phyloP scores from a whole-genome alignment of 2,797 vertebrate species.

The Pseudochaenichthys georgianus region DNA sequence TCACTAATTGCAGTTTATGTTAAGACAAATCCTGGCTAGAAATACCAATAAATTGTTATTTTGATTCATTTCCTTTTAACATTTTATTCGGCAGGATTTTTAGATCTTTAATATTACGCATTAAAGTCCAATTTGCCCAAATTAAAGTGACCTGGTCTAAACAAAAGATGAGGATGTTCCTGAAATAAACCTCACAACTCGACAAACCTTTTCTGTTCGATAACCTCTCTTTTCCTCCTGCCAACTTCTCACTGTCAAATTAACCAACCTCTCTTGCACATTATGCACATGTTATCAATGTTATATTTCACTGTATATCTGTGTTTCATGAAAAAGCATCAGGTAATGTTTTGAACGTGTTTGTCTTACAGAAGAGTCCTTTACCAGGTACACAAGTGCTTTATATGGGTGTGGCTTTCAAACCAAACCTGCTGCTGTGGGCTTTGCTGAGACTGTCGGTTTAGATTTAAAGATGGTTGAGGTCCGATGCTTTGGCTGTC shows the following conservation, averaged over 20 bases:
- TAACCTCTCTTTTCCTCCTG: constrained; percentile 69
- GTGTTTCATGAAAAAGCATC: constrained; percentile 36
- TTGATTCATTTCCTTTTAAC: background rate
- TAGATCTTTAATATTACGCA: background rate
- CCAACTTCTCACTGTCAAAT: constrained; percentile 47
- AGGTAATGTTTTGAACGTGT: constrained; percentile 71
- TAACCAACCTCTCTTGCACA: constrained; percentile 64
- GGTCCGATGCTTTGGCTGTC: constrained; percentile 58
- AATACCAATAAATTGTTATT: background rate
- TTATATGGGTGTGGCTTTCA: constrained; percentile 67
- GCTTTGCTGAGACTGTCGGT: constrained; percentile 50
- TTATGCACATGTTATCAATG: constrained; percentile 52
- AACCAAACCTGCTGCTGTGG: constrained; percentile 56
- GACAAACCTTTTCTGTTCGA: constrained; percentile 45
- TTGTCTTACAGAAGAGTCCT: constrained; percentile 73
- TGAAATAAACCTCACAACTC: constrained; percentile 75
- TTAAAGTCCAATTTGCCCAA: background rate
- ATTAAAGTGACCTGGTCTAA: background rate
- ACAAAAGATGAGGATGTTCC: constrained; percentile 49
- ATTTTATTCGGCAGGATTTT: background rate
- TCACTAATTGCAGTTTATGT: background rate
- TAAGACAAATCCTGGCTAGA: background rate
- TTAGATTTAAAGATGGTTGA: constrained; percentile 41
- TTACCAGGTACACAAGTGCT: constrained; percentile 75
- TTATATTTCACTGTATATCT: constrained; percentile 35